Evolutionary conservation across 2,113 vertebrate species (phyloP).

Genomic region (Psittacus erithacus): DNA sequence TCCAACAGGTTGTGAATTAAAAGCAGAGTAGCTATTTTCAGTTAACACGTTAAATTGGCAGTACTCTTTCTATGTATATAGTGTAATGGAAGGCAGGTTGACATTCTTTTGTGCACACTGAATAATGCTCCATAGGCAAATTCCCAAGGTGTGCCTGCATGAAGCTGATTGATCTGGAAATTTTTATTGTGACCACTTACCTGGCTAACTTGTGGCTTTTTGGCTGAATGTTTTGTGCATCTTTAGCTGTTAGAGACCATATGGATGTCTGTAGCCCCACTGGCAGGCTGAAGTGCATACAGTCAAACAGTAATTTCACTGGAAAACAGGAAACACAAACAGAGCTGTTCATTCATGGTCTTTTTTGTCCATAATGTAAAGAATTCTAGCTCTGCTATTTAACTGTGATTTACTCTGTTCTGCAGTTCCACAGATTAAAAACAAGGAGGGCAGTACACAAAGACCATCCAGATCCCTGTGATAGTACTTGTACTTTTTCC

Average conservation of each 20-base stretch:
- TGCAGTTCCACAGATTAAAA: not conserved
- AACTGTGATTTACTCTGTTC: not conserved
- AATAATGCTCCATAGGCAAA: not conserved
- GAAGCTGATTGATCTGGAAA: not conserved
- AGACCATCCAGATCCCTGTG: not conserved
- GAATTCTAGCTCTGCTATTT: not conserved
- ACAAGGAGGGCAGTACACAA: not conserved
- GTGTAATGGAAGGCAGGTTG: not conserved
- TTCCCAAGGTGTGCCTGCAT: not conserved
- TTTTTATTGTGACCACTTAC: not conserved
- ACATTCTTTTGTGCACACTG: not conserved
- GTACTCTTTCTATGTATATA: not conserved
- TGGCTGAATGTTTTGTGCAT: not conserved
- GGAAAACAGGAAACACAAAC: not conserved
- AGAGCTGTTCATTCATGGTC: accelerated
- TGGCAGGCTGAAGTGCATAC: not conserved
- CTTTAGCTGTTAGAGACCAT: not conserved
- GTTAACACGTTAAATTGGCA: not conserved
- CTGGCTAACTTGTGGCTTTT: not conserved
- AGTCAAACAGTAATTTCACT: not conserved
- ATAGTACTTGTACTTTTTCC: not conserved
- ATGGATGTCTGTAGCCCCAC: not conserved
- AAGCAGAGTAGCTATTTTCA: not conserved
- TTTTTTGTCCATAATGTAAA: not conserved
- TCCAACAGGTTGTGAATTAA: not conserved